phyloP scores from a whole-genome alignment of 1,140 invertebrate genomes.

The Caenorhabditis tropicalis region DNA sequence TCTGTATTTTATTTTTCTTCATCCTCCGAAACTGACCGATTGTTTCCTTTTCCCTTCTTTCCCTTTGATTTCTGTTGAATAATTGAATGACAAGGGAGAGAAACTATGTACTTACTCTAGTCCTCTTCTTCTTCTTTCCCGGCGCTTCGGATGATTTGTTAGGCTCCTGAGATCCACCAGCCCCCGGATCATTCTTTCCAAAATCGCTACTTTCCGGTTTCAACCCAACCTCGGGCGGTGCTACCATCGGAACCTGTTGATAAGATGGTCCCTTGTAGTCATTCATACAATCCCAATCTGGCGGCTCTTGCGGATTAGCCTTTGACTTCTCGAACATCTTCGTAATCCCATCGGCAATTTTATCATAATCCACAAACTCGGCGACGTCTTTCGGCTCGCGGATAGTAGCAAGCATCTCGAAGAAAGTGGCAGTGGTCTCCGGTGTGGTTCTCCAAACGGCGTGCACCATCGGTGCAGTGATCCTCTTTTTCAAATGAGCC shows the following conservation, averaged over 20 bases:
- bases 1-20: background rate
- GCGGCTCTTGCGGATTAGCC: constrained; percentile 22
- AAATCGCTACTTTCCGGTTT: background rate
- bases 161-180: background rate
- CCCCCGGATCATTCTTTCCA: background rate
- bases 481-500: constrained; percentile 35
- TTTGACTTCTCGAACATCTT: constrained; percentile 19
- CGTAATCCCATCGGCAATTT: constrained; percentile 36
- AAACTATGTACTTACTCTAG: background rate
- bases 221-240: constrained; percentile 11
- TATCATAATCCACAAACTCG: constrained; percentile 39
- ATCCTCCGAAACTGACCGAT: background rate
- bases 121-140: constrained; percentile 12
- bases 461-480: background rate
- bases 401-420: background rate
- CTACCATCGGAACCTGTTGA: constrained; percentile 16
- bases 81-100: background rate
- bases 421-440: background rate
- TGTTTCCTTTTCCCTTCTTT: background rate
- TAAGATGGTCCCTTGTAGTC: constrained; percentile 45
- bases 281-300: constrained; percentile 49
- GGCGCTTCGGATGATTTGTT: background rate
- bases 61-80: background rate
- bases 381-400: constrained; percentile 2
- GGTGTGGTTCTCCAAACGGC: background rate